Conservation (phyloP, 2,888 invertebrate species). For the Mythimna loreyi region DNA sequence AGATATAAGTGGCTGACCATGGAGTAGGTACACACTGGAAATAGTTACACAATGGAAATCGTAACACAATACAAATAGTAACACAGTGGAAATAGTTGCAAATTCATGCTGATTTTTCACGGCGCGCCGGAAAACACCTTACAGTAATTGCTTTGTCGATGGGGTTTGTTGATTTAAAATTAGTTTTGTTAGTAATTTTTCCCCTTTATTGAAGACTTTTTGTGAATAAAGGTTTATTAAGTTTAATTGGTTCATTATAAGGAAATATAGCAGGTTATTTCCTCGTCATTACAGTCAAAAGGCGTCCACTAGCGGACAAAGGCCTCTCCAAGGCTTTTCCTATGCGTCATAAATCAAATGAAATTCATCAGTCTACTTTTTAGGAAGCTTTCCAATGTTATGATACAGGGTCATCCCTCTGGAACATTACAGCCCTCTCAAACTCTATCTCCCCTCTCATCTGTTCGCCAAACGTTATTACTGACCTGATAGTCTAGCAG, state of each 20-base stretch:
- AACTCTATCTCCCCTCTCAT: too few relatives aligned
- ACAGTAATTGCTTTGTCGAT: conserved; percentile 10
- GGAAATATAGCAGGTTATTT: neutral
- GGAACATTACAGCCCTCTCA: too few relatives aligned
- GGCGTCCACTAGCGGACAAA: too few relatives aligned
- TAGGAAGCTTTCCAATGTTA: too few relatives aligned
- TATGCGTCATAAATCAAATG: too few relatives aligned
- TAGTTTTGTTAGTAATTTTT: conserved; percentile 13
- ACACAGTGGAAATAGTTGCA: conserved; percentile 37
- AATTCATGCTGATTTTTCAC: conserved; percentile 27
- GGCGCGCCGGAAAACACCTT: conserved; percentile 4
- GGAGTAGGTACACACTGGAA: conserved; percentile 27
- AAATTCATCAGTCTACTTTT: too few relatives aligned
- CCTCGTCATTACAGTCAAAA: too few relatives aligned
- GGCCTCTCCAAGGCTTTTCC: too few relatives aligned
- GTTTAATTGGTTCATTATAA: neutral
- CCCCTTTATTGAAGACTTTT: neutral
- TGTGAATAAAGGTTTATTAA: neutral
- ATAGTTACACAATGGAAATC: conserved; percentile 1
- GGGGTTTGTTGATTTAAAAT: conserved; percentile 11
- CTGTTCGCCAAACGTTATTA: too few relatives aligned
- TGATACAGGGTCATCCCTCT: too few relatives aligned
- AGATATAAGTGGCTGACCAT: conserved; percentile 14
- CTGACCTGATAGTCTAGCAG: too few relatives aligned
- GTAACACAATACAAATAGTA: neutral